phyloP scores from a whole-genome alignment of 2,797 vertebrate species.

The Rhyacichthys aspro region DNA sequence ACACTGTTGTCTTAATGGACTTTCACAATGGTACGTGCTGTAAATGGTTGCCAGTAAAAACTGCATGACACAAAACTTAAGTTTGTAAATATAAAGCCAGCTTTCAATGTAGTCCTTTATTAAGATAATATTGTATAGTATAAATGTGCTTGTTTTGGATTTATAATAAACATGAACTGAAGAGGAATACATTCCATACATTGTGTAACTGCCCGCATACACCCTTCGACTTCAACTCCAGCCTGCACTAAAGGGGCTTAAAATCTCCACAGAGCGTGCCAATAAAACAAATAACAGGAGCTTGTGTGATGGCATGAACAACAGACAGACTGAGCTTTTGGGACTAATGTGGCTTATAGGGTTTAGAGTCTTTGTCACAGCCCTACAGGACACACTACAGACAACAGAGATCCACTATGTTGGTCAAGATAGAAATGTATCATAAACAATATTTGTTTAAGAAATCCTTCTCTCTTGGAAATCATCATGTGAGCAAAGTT shows the following conservation, averaged over 20 bases:
- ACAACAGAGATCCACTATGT: conserved; percentile 43
- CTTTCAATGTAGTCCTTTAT: conserved; percentile 34
- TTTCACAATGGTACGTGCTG: conserved; percentile 35
- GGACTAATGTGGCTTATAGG: conserved; percentile 62
- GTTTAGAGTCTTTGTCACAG: conserved; percentile 42
- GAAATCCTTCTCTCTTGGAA: conserved; percentile 15
- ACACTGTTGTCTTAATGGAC: conserved; percentile 59
- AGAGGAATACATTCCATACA: conserved; percentile 11
- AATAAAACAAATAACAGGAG: conserved; percentile 58
- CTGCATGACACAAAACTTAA: conserved; percentile 52
- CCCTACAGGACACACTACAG: conserved; percentile 24
- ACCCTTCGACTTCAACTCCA: conserved; percentile 27
- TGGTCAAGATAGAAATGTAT: no score
- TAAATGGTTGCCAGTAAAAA: conserved; percentile 25
- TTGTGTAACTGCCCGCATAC: conserved; percentile 24
- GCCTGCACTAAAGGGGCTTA: conserved; percentile 42
- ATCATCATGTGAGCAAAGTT: conserved; percentile 37
- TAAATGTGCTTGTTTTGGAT: conserved; percentile 54
- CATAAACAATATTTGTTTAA: no score
- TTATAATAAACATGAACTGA: conserved; percentile 56
- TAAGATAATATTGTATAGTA: conserved; percentile 50
- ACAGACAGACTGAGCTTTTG: conserved; percentile 46
- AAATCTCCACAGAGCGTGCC: conserved; percentile 41
- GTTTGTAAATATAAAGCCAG: conserved; percentile 44
- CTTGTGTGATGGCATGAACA: conserved; percentile 53